phyloP scores from a whole-genome alignment of 37 sponge, comb jelly and placozoan genomes.

The Diacarnus erythraeanus region DNA sequence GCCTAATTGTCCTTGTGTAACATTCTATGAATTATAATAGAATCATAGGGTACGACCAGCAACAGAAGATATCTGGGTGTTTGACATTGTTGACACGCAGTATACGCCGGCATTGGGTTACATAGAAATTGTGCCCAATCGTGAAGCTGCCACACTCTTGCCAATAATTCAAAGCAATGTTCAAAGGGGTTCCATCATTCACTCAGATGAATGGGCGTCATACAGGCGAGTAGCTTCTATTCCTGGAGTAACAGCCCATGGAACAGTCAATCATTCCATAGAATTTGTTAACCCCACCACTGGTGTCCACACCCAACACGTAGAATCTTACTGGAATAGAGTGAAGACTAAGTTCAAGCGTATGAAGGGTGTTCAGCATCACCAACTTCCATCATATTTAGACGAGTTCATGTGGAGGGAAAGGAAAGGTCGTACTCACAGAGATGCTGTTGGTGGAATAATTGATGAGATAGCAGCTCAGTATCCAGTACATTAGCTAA shows the following conservation, averaged over 20 bases:
- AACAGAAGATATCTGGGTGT: slow-evolving; percentile 58
- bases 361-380: slow-evolving; percentile 54
- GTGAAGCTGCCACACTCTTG: slow-evolving; percentile 70
- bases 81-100: slow-evolving; percentile 61
- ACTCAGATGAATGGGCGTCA: slow-evolving; percentile 66
- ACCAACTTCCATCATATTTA: slow-evolving; percentile 60
- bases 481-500: not conserved
- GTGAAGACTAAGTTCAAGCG: slow-evolving; percentile 58
- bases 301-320: slow-evolving; percentile 64
- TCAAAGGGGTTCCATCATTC: slow-evolving; percentile 34
- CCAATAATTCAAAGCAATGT: slow-evolving; percentile 56
- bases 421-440: slow-evolving; percentile 4
- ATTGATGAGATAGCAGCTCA: slow-evolving; percentile 1
- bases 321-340: slow-evolving; percentile 74
- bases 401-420: slow-evolving; percentile 82
- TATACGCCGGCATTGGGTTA: slow-evolving; percentile 46
- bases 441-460: not conserved
- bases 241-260: slow-evolving; percentile 59
- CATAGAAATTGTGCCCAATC: slow-evolving; percentile 54
- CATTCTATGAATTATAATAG: not conserved
- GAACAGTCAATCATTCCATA: too few species aligned
- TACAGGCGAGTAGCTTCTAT: slow-evolving; percentile 31
- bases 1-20: not conserved
- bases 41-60: slow-evolving; percentile 54
- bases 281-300: slow-evolving; percentile 58